phyloP scores from a whole-genome alignment of 1,140 invertebrate genomes.

The Drosophila melanica region DNA sequence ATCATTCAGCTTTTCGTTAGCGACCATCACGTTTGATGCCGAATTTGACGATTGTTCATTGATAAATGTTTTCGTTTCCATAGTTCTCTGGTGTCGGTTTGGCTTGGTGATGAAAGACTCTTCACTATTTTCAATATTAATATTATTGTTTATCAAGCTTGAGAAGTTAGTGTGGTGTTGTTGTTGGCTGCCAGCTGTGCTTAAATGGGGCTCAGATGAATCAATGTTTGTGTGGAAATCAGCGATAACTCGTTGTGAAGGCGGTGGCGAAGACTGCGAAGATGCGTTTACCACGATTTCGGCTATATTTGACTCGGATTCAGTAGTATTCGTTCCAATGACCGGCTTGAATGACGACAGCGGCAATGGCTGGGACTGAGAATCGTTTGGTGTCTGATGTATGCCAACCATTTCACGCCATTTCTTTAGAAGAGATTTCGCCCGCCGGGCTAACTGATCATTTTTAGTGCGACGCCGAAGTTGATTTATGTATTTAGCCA shows the following conservation, averaged over 20 bases:
- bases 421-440: conserved; percentile 94
- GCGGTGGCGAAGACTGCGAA: conserved; percentile 50
- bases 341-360: conserved; percentile 14
- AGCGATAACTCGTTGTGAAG: conserved; percentile 26
- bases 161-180: conserved; percentile 52
- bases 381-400: conserved; percentile 75
- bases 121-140: conserved; percentile 29
- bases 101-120: conserved; percentile 33
- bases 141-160: conserved; percentile 52
- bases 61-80: conserved; percentile 7
- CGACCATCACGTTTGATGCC: conserved; percentile 54
- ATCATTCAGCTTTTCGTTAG: conserved; percentile 66
- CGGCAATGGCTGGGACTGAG: conserved; percentile 20
- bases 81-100: conserved; percentile 1
- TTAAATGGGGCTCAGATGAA: conserved; percentile 16
- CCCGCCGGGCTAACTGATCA: conserved; percentile 92
- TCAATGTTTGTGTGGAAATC: conserved; percentile 40
- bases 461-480: conserved; percentile 91
- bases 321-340: background rate
- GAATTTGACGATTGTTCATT: conserved; percentile 58
- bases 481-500: conserved; percentile 97
- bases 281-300: conserved; percentile 12
- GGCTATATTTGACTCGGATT: conserved; percentile 9
- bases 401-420: conserved; percentile 91
- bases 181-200: background rate